Evolutionary conservation across 2,113 vertebrate species (phyloP), one percentile per base, ranked within the genome.

Genomic region (Dicaeum eximium): DNA sequence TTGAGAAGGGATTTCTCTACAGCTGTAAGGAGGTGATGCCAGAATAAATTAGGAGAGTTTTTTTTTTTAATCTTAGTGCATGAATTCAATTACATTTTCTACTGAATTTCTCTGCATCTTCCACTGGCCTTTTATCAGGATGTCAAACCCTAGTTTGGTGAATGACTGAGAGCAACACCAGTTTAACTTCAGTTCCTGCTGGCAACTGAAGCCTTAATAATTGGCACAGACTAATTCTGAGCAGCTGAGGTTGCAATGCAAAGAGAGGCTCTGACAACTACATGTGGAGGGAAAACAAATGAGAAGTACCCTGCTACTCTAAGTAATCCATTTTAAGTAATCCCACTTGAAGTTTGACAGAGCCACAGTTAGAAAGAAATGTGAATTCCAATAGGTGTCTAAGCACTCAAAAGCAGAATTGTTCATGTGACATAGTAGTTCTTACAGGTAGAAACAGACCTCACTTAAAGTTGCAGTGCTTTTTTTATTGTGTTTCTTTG

Each of bases 371-470:
- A 61, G 66, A 90, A 94, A 92, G 72, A 37, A 67, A 94, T 45
- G 16, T 47, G 56, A 96, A 97, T 42, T 8, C 25, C 44, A 97
- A 67, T 38, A 96, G 51, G 48, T 81, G 80, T 89, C 85, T 66
- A 61, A 94, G 80, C 80, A 95, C 70, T 91, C 88, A 91, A 73
- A 95, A 97, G 90, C 66, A 51, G 71, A 95, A 47, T 74, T 71
- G 75, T 5, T 94, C 95, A 69, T 88, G 69, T 24, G 10, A 87
- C 40, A 81, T 73, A 78, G 67, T 35, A 66, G 47, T 50, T 92
- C 51, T 92, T 79, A 78, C 47, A 96, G 85, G 61, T 77, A 83
- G 81, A 95, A 96, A 92, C 28, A 77, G 62, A 71, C 23, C 8
- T 65, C 82, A 82, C 69, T 84, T 69, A 35, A 74, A 83, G 73